Evolutionary conservation across 2,888 invertebrate species (phyloP).

Genomic region (Lasius fuliginosus): DNA sequence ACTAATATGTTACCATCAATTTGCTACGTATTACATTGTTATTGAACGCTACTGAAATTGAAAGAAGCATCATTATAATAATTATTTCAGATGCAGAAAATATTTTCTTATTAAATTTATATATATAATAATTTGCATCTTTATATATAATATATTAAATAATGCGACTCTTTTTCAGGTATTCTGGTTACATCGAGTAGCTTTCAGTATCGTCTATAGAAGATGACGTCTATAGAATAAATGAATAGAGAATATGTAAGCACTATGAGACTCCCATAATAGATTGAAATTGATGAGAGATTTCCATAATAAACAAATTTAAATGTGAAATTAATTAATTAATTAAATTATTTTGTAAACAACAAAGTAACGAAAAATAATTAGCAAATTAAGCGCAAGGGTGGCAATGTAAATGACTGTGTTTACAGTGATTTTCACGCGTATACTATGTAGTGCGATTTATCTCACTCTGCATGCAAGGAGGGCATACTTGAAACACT

Average conservation of each 20-base stretch:
- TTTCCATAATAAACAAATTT: background rate
- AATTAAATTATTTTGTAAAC: background rate
- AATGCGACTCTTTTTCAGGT: background rate
- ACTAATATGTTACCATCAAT: background rate
- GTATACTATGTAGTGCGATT: background rate
- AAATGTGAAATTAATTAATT: background rate
- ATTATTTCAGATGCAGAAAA: background rate
- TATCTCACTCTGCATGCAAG: background rate
- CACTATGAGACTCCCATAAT: background rate
- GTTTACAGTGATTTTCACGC: background rate
- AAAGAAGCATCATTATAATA: background rate
- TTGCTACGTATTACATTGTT: background rate
- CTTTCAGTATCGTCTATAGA: background rate
- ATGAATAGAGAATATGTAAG: background rate
- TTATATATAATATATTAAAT: background rate
- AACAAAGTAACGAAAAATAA: background rate
- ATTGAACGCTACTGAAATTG: background rate
- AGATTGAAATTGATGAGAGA: background rate
- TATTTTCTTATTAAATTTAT: background rate
- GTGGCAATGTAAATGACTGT: background rate
- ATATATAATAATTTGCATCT: background rate
- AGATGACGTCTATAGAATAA: background rate
- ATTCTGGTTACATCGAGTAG: background rate
- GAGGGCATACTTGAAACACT: slow-evolving; percentile 1
- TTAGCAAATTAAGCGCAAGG: background rate